Percentiles rank a stretch among this genome's conserved stretches.
phyloP scores from a whole-genome alignment of 2,797 vertebrate genomes.

The Peromyscus aztecus region DNA sequence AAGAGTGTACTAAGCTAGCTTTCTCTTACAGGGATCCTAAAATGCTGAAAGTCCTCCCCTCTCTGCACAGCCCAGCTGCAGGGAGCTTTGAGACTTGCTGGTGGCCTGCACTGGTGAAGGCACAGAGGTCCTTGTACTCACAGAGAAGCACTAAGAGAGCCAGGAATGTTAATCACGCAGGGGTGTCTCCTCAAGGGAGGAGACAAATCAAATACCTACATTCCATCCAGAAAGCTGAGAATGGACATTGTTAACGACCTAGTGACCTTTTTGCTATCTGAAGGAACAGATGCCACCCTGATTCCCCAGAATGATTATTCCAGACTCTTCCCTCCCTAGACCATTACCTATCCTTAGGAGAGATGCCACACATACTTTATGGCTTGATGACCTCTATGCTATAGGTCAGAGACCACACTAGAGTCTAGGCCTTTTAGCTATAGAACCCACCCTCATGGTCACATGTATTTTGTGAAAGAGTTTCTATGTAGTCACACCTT shows the following conservation, averaged over 20 bases:
- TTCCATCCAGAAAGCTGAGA: not conserved
- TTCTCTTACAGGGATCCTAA: conserved; percentile 50
- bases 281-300: not conserved
- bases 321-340: not conserved
- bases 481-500: not conserved
- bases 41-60: not conserved
- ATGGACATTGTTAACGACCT: not conserved
- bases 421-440: not conserved
- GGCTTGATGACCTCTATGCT: too few species aligned
- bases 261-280: not conserved
- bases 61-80: not conserved
- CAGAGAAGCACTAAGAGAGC: not conserved
- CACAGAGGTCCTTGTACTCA: not conserved
- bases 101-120: not conserved
- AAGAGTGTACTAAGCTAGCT: conserved; percentile 1
- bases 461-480: not conserved
- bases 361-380: not conserved
- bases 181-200: not conserved
- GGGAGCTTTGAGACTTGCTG: conserved; percentile 21
- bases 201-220: not conserved
- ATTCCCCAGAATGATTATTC: not conserved
- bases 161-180: not conserved
- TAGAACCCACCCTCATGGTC: not conserved
- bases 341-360: not conserved
- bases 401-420: not conserved